These are phyloP conservation scores for Choloepus didactylus DNA, from an alignment of 2,797 vertebrate genomes.

Conservation along the genomic window DNA sequence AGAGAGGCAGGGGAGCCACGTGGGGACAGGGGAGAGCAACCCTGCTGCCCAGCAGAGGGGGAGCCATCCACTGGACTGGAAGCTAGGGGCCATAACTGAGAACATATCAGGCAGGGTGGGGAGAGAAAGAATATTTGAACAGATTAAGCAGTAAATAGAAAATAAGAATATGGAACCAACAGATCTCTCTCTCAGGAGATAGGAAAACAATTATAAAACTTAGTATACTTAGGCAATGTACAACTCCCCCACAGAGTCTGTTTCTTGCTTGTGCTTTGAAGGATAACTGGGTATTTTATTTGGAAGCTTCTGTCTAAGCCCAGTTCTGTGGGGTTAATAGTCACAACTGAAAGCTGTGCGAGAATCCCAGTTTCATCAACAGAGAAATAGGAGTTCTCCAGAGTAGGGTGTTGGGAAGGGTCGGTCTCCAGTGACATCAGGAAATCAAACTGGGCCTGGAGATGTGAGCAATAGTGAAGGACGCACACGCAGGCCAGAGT, in stretches of 20 bases:
- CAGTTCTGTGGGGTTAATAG: not conserved
- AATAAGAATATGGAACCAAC: too few relatives aligned
- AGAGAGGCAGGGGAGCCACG: not conserved
- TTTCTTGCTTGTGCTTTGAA: not conserved
- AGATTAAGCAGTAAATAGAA: fast-evolving
- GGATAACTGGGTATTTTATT: not conserved
- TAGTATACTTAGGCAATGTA: fast-evolving
- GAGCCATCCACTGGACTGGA: not conserved
- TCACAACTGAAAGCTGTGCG: not conserved
- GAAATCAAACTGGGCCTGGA: fast-evolving
- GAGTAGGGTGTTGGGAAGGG: not conserved
- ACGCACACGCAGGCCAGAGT: not conserved
- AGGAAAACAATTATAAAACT: not conserved
- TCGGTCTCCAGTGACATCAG: not conserved
- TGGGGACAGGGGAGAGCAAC: too few relatives aligned
- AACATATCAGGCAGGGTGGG: not conserved
- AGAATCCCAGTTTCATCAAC: too few relatives aligned
- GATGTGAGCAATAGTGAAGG: not conserved
- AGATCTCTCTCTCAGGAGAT: not conserved
- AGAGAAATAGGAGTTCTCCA: not conserved
- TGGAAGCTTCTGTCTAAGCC: not conserved
- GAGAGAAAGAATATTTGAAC: not conserved
- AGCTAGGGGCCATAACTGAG: not conserved
- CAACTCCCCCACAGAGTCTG: not conserved
- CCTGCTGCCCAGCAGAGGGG: too few relatives aligned